Base-by-base conservation (phyloP, 2,113 vertebrate species). In the Murina feae region DNA sequence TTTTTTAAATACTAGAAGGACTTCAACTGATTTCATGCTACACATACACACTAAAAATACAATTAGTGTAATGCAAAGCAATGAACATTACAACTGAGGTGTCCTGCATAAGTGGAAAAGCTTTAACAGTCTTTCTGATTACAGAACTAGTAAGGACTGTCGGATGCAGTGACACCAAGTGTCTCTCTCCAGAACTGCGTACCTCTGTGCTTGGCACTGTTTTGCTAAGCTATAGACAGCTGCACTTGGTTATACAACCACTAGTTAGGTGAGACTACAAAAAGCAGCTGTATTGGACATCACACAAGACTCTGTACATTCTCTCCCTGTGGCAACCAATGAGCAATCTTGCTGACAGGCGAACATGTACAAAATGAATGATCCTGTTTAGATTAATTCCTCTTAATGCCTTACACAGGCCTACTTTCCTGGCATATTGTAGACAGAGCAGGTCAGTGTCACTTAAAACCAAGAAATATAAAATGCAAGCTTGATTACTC, bases 311-410 rank as follows among this genome's bases (percentile, higher is more conserved):
- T 97, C 87, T 97, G 83, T 86, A 89, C 87, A 83, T 96, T 93
- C 95, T 97, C 90, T 96, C 95, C 86, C 95, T 81, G 37, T 90
- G 80, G 90, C 93, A 97, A 88, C 68, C 95, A 97, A 96, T 95
- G 94, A 96, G 97, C 98, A 98, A 98, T 98, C 93, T 89, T 97
- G 96, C 96, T 97, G 97, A 98, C n/a, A 95, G 83, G 94, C 86
- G 87, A 95, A 96, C 96, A 97, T 97, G 96, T 63, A 95, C 92
- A 93, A 97, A 98, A 97, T 0, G 44, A 96, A 97, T 95, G 63
- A 97, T 95, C 94, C 95, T 58, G 98, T 96, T 98, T 97, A 96
- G 94, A 97, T 96, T 96, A 98, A 93, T 58, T 74, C 96, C 55
- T 96, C 66, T 94, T 97, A 96, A 94, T 92, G 66, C 58, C 72